These are phyloP conservation scores for Psittacula echo DNA, from an alignment of 2,797 vertebrate species.

Conservation along the genomic window DNA sequence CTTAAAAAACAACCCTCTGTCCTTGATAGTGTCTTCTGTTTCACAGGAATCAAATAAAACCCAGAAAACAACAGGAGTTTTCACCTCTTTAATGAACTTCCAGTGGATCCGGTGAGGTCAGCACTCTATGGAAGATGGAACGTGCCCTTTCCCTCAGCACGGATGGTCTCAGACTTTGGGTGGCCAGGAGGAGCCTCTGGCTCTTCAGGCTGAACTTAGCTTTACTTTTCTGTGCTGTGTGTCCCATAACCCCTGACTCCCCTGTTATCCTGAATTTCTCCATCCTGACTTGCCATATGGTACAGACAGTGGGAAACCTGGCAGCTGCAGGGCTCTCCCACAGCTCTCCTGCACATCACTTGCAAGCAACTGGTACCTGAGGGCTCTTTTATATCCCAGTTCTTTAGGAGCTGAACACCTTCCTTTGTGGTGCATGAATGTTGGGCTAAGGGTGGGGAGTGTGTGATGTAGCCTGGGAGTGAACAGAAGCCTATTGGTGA, in stretches of 20 bases:
- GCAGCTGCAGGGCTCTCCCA: background rate
- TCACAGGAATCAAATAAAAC: background rate
- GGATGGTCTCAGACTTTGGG: background rate
- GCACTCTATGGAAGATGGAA: background rate
- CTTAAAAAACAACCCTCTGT: background rate
- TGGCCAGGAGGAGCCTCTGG: background rate
- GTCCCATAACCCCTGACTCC: background rate
- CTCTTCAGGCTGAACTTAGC: background rate
- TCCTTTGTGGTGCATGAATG: background rate
- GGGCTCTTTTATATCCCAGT: background rate
- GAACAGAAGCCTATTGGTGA: background rate
- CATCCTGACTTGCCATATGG: background rate
- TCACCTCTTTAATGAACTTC: slow-evolving; percentile 13
- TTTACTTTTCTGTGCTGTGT: background rate
- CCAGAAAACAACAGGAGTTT: slow-evolving; percentile 5
- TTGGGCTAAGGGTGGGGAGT: background rate
- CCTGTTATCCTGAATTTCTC: background rate
- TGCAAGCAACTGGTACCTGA: background rate
- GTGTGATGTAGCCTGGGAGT: background rate
- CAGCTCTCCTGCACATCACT: background rate
- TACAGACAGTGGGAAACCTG: background rate
- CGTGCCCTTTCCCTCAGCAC: accelerated
- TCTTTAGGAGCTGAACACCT: background rate
- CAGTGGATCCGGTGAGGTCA: background rate
- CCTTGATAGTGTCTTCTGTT: slow-evolving; percentile 22